Conservation (phyloP, 2,888 invertebrate genomes). For the Charanyca ferruginea region DNA sequence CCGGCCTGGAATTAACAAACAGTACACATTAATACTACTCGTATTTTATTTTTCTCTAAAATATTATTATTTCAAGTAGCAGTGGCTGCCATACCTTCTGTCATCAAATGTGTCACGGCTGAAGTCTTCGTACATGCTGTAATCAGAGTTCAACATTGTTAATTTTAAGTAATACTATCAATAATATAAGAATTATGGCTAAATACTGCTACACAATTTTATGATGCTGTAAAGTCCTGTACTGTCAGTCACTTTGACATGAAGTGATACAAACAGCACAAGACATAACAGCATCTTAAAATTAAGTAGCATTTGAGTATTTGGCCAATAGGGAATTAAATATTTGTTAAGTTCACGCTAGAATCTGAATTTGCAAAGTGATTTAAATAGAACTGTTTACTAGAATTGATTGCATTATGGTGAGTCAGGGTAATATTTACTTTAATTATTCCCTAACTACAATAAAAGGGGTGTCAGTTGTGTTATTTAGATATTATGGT, state of each 20-base stretch:
- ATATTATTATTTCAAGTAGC: too few species aligned
- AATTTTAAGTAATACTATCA: constrained; percentile 7
- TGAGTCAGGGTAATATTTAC: not conserved
- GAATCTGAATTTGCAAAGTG: not conserved
- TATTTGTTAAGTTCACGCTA: not conserved
- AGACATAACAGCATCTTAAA: too few species aligned
- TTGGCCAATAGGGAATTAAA: too few species aligned
- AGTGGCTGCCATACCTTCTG: constrained; percentile 92
- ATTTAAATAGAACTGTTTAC: not conserved
- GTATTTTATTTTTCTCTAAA: too few species aligned
- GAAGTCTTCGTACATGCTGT: constrained; percentile 96
- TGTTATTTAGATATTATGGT: constrained; percentile 32
- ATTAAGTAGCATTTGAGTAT: too few species aligned
- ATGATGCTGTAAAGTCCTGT: too few species aligned
- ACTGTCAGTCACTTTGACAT: too few species aligned
- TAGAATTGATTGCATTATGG: not conserved
- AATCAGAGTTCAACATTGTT: constrained; percentile 66
- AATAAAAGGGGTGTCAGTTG: constrained; percentile 52
- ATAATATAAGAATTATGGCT: not conserved
- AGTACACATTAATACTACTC: constrained; percentile 59
- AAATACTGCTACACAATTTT: too few species aligned
- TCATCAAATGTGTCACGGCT: constrained; percentile 97
- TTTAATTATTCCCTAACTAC: constrained; percentile 9
- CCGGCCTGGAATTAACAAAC: constrained; percentile 91
- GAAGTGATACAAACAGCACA: too few species aligned